A percentile compares a stretch with the other conserved stretches of the same genome.
Evolutionary conservation across 2,113 vertebrate genomes (phyloP).

Genomic region (Chaenocephalus aceratus): DNA sequence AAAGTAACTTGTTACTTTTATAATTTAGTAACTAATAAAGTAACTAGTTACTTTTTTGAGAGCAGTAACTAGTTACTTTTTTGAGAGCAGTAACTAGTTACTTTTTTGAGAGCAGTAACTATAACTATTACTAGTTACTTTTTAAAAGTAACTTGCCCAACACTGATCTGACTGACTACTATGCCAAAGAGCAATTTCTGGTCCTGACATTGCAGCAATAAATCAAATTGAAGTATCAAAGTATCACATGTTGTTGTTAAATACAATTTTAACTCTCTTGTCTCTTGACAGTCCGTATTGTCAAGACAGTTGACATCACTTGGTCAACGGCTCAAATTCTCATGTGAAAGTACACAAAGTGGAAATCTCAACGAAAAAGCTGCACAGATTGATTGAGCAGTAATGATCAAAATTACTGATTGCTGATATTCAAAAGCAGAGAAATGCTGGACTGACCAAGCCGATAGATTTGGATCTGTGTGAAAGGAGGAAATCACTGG

Average conservation of each 20-base stretch:
- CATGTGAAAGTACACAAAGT: conserved; percentile 7
- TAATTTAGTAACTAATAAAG: no score
- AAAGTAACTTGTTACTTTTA: no score
- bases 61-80: no score
- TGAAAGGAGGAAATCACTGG: conserved; percentile 34
- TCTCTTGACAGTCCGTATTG: background rate
- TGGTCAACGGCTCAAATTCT: background rate
- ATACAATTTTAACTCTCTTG: background rate
- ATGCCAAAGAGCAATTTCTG: background rate
- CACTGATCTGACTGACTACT: background rate
- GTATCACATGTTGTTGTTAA: background rate
- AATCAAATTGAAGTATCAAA: background rate
- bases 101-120: no score
- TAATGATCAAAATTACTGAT: background rate
- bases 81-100: no score
- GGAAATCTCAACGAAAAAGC: background rate
- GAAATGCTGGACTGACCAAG: background rate
- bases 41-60: no score
- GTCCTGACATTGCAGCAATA: background rate
- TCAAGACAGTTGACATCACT: background rate
- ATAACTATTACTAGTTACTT: no score
- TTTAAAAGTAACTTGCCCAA: no score
- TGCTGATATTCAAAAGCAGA: background rate
- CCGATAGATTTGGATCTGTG: background rate
- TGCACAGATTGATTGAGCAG: background rate